Evolutionary conservation across 2,797 vertebrate species (phyloP).

Genomic region (Eulemur mongoz): DNA sequence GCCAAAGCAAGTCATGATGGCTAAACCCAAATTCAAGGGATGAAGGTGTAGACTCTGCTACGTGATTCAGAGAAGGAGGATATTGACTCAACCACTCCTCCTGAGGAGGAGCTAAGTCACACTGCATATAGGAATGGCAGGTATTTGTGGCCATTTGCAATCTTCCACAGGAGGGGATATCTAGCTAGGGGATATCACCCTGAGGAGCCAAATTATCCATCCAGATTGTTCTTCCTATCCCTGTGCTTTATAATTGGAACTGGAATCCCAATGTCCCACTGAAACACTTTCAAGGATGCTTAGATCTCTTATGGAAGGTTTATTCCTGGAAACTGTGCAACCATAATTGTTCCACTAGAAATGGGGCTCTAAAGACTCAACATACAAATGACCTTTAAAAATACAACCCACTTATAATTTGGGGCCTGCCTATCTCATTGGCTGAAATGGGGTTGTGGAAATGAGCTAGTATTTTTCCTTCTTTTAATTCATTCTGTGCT

Average conservation of each 20-base stretch:
- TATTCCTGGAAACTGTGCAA: neutral
- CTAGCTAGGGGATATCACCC: neutral
- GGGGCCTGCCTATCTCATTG: neutral
- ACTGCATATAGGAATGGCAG: neutral
- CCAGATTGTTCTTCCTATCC: neutral
- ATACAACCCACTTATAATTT: neutral
- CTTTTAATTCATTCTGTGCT: neutral
- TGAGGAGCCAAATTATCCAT: neutral
- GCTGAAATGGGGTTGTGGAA: neutral
- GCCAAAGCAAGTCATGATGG: neutral
- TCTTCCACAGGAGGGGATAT: neutral
- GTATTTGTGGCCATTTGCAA: neutral
- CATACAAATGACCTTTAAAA: constrained; percentile 32
- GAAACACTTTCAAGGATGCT: constrained; percentile 41
- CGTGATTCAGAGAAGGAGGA: neutral
- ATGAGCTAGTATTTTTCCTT: neutral
- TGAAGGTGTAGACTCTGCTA: neutral
- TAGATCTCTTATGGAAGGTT: neutral
- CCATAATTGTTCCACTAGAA: neutral
- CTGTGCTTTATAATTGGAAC: neutral
- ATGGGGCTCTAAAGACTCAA: neutral
- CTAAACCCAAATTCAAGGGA: neutral
- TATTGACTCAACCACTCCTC: neutral
- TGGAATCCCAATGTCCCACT: neutral
- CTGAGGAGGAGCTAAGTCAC: neutral